Evolutionary conservation across 1,140 invertebrate genomes (phyloP).

Genomic region (Xylocopa sonorina): DNA sequence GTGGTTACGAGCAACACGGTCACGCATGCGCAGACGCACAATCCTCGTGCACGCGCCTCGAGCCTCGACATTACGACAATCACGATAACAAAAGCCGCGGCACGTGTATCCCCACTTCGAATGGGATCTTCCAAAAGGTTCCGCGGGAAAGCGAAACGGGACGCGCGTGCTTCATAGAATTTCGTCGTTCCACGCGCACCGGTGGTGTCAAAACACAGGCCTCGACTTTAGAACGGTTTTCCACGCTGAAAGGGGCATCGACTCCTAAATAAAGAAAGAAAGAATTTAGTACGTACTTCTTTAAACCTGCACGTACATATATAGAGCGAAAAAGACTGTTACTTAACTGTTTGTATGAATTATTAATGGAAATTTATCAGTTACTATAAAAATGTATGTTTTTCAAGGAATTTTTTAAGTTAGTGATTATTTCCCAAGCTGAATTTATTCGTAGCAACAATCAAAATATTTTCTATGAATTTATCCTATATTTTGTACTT

Average conservation of each 20-base stretch:
- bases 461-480: no score
- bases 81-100: constrained; percentile 49
- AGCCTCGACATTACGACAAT: constrained; percentile 42
- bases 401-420: background rate
- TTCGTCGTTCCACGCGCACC: background rate
- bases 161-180: constrained; percentile 29
- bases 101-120: constrained; percentile 49
- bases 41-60: constrained; percentile 36
- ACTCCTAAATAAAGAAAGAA: constrained; percentile 12
- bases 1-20: constrained; percentile 34
- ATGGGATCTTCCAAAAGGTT: constrained; percentile 33
- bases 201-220: constrained; percentile 26
- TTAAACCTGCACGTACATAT: background rate
- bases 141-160: constrained; percentile 41
- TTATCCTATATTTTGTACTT: no score
- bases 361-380: no score
- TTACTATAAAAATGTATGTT: background rate
- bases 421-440: background rate
- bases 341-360: no score
- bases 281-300: background rate
- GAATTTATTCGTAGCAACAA: background rate
- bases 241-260: background rate
- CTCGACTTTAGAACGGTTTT: background rate
- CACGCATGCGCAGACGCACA: constrained; percentile 37
- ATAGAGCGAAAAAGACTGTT: background rate